These are phyloP conservation scores for Meleagris gallopavo DNA, from an alignment of 2,113 vertebrate genomes.

Conservation along the genomic window DNA sequence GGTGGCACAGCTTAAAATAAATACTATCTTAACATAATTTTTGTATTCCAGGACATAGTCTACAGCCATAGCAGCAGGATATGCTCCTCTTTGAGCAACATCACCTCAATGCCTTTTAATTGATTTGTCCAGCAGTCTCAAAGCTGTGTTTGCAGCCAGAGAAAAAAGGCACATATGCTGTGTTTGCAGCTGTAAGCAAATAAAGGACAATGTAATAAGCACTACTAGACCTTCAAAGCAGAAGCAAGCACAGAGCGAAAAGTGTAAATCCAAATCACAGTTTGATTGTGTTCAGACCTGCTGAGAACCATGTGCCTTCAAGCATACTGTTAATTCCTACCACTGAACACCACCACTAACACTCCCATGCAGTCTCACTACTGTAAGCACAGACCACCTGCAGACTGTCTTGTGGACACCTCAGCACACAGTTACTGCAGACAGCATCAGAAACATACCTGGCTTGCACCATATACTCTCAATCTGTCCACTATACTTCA, in stretches of 20 bases:
- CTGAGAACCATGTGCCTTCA: background rate
- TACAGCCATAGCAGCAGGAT: background rate
- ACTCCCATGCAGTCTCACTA: background rate
- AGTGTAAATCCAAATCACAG: background rate
- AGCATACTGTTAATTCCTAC: background rate
- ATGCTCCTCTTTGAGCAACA: background rate
- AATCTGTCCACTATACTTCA: background rate
- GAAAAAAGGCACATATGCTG: accelerated
- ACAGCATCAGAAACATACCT: background rate
- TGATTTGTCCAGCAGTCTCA: background rate
- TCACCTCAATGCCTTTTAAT: background rate
- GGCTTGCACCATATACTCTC: background rate
- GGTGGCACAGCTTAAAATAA: background rate
- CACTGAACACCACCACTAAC: background rate
- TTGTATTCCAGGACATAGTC: background rate
- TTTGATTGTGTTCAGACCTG: background rate
- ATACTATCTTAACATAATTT: background rate
- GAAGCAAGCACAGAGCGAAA: background rate
- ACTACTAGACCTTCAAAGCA: background rate
- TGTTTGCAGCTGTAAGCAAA: background rate
- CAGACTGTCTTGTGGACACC: background rate
- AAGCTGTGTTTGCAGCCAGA: background rate
- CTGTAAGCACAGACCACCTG: accelerated
- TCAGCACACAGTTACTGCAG: background rate
- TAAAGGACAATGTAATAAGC: background rate